Percentiles rank a stretch among this genome's conserved stretches.
Conservation (phyloP, 2,797 vertebrate species). For the Lycodopsis pacificus region DNA sequence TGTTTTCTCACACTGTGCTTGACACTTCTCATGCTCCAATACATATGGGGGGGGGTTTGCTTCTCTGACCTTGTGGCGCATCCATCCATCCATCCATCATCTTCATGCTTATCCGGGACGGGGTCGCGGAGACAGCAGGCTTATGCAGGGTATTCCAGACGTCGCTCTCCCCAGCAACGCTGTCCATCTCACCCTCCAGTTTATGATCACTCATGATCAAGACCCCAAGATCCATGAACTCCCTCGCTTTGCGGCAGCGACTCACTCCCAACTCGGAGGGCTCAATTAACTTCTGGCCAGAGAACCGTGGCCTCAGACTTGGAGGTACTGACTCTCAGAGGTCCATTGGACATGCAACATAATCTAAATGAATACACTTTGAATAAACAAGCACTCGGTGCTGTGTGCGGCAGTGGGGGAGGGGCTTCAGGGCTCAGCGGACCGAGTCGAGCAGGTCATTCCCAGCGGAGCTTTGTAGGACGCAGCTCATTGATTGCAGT, state of each 20-base stretch:
- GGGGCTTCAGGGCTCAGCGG: not conserved
- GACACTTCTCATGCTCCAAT: conserved; percentile 31
- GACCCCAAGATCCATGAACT: not conserved
- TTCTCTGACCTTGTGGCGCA: conserved; percentile 54
- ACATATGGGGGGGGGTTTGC: conserved; percentile 37
- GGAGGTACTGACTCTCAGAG: not conserved
- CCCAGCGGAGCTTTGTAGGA: not conserved
- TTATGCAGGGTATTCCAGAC: not conserved
- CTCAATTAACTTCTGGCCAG: not conserved
- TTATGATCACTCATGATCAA: not conserved
- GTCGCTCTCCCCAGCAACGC: not conserved
- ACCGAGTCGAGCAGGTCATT: not conserved
- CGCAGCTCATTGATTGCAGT: not conserved
- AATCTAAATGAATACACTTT: not conserved
- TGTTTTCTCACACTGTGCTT: conserved; percentile 31
- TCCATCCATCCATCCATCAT: conserved; percentile 85
- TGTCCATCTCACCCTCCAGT: not conserved
- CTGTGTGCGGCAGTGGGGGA: not conserved
- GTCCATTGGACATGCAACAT: not conserved
- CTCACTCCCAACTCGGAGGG: not conserved
- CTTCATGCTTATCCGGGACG: not conserved
- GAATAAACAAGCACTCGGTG: not conserved
- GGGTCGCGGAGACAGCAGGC: not conserved
- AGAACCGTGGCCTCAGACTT: not conserved
- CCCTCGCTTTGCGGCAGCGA: not conserved